Conservation (phyloP, 2,797 vertebrate species). For the Amazona finschi region DNA sequence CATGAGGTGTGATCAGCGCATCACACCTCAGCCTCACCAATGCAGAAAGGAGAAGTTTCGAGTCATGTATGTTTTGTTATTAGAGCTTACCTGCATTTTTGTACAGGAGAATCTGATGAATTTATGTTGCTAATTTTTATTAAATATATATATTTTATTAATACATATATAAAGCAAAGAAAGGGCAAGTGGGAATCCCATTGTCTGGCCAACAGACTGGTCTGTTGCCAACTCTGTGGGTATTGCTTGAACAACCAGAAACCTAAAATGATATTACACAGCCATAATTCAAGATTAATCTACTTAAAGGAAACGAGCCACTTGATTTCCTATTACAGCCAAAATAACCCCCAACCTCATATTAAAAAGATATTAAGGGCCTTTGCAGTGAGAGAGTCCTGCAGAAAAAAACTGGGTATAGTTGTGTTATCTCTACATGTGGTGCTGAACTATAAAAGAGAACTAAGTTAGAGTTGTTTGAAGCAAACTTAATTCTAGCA, state of each 20-base stretch:
- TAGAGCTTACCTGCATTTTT: background rate
- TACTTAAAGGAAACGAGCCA: constrained; percentile 7
- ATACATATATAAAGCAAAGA: background rate
- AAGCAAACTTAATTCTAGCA: background rate
- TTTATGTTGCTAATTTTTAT: background rate
- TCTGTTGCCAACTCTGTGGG: background rate
- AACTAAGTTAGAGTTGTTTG: background rate
- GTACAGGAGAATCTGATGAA: background rate
- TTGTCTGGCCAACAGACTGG: background rate
- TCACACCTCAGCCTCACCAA: background rate
- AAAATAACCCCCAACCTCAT: background rate
- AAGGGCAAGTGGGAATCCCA: background rate
- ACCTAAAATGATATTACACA: constrained; percentile 11
- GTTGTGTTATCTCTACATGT: background rate
- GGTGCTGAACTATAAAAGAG: background rate
- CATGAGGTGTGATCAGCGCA: background rate
- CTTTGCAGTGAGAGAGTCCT: background rate
- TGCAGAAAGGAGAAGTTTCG: background rate
- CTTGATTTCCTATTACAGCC: background rate
- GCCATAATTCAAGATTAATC: constrained; percentile 24
- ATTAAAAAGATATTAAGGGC: background rate
- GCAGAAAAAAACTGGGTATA: background rate
- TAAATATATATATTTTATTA: background rate
- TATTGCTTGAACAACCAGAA: background rate
- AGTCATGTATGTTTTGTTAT: background rate